Evolutionary conservation across 2,797 vertebrate genomes (phyloP).

Genomic region (Parambassis ranga): DNA sequence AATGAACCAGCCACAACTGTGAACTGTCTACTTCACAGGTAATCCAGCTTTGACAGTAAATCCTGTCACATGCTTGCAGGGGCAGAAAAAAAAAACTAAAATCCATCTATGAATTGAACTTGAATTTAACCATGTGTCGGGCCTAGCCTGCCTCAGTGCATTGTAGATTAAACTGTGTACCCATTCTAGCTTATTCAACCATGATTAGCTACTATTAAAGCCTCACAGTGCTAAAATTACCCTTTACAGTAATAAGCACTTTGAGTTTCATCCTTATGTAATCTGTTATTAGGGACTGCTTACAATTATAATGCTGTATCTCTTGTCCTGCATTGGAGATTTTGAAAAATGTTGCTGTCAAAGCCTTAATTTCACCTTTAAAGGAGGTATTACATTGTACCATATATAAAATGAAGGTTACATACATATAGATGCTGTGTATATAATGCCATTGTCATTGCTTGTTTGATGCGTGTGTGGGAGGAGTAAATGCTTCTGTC

Average conservation of each 20-base stretch:
- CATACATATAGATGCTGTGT: too few relatives aligned
- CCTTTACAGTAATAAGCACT: not conserved
- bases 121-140: too few relatives aligned
- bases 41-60: not conserved
- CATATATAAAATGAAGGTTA: too few relatives aligned
- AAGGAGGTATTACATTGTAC: too few relatives aligned
- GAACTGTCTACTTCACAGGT: not conserved
- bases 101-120: not conserved
- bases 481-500: too few relatives aligned
- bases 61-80: not conserved
- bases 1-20: not conserved
- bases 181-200: conserved; percentile 11
- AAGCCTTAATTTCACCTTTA: too few relatives aligned
- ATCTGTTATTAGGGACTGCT: not conserved
- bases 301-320: not conserved
- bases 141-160: not conserved
- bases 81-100: too few relatives aligned
- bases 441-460: too few relatives aligned
- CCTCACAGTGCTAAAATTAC: not conserved
- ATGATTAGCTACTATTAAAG: not conserved
- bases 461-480: too few relatives aligned
- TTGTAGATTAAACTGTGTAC: not conserved
- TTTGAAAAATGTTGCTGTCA: not conserved
- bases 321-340: not conserved
- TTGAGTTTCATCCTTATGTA: not conserved